phyloP scores from a whole-genome alignment of 2,888 invertebrate genomes.

The Danaus chrysippus region DNA sequence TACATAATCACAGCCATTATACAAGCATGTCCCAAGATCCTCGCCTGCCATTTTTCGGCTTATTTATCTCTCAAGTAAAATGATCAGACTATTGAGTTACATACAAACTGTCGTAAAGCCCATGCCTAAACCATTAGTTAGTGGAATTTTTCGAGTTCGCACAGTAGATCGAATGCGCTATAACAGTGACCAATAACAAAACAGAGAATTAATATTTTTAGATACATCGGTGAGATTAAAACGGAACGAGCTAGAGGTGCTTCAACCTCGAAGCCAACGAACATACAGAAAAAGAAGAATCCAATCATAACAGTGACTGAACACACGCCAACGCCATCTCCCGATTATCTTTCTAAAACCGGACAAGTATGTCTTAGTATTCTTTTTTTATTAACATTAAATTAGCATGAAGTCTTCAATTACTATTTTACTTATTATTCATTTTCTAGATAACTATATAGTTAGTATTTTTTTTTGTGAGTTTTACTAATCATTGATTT shows the following conservation, averaged over 20 bases:
- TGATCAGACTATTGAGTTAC: too few relatives aligned
- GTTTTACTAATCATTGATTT: background rate
- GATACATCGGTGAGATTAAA: conserved; percentile 85
- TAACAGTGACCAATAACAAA: background rate
- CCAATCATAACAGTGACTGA: conserved; percentile 98
- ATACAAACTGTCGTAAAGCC: too few relatives aligned
- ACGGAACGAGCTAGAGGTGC: conserved; percentile 80
- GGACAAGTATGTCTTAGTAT: conserved; percentile 69
- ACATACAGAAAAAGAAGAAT: conserved; percentile 85
- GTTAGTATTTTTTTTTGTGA: background rate
- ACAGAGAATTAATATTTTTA: conserved; percentile 41
- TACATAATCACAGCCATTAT: background rate
- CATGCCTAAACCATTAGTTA: too few relatives aligned
- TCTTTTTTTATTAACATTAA: background rate
- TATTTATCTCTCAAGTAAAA: background rate
- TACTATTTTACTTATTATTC: background rate
- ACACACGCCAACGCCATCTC: conserved; percentile 95
- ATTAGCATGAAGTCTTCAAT: background rate
- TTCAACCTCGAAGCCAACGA: conserved; percentile 68
- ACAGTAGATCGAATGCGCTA: background rate
- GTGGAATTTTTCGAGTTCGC: background rate
- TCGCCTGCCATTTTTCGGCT: too few relatives aligned
- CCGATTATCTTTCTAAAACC: conserved; percentile 86
- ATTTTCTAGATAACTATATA: background rate
- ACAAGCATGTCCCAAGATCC: background rate